These are phyloP conservation scores for Donacobius atricapilla DNA, from an alignment of 2,113 vertebrate genomes.

Conservation along the genomic window DNA sequence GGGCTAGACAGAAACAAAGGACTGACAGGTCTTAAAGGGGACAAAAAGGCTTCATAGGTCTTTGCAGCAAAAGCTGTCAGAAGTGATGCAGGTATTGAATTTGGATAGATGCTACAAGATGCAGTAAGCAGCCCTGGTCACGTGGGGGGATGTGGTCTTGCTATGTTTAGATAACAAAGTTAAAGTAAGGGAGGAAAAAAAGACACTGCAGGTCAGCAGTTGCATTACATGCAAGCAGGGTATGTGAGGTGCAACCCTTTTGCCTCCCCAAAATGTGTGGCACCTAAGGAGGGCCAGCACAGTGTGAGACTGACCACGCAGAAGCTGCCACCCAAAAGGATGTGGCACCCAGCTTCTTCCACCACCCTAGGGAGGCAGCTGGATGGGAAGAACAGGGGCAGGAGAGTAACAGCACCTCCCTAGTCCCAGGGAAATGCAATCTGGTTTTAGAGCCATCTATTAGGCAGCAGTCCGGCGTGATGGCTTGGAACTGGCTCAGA, in stretches of 20 bases:
- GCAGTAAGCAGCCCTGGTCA: background rate
- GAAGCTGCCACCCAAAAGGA: background rate
- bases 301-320: background rate
- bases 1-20: background rate
- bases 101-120: background rate
- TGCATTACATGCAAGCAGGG: background rate
- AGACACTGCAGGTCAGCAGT: background rate
- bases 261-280: background rate
- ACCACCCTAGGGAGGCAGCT: background rate
- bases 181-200: background rate
- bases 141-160: background rate
- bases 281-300: too few relatives aligned
- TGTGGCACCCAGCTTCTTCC: fast-evolving
- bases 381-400: fast-evolving
- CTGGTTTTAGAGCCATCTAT: background rate
- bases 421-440: background rate
- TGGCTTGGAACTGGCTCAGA: background rate
- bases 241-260: background rate
- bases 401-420: background rate
- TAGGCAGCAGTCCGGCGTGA: background rate
- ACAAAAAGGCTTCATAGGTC: background rate
- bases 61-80: background rate
- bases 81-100: background rate
- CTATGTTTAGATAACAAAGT: background rate
- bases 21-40: background rate